Base-by-base conservation (phyloP, 64 coral and sea anemone species). In the Pachyseris speciosa region DNA sequence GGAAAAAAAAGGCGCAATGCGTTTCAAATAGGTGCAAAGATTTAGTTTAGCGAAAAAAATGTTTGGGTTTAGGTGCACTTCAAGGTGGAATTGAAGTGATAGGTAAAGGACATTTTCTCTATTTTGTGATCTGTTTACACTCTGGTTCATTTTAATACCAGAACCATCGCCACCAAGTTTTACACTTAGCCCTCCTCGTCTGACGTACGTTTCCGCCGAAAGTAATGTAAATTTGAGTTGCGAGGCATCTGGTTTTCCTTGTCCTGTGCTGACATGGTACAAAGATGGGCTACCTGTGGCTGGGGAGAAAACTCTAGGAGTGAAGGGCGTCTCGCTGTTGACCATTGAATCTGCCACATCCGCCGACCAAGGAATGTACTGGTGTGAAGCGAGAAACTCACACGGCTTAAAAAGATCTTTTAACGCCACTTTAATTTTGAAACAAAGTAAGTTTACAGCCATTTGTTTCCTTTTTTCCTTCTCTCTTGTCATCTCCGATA, bases 311-410 rank as follows among this genome's bases (percentile, higher is more conserved):
- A 37, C 63, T 52, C 11, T n/a, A n/a, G n/a, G 9, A 37, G 19
- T 26, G 10, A 59, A 40, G 17, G 52, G 33, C 1, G 33, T 27
- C 55, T 81, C 77, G 19, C 33, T 20, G 32, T n/a, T 81, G 40
- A 13, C 52, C 11, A 38, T 81, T 22, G 20, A 37, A 61, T 3
- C 20, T 24, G 51, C 38, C 20, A 39, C 33, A 61, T 9, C 53
- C 57, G 12, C 34, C 9, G 4, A 41, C 33, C 9, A 61, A 60
- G 77, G 77, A 9, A 17, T 25, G 20, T 81, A 81, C 34, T 81
- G 52, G 51, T 81, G 77, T n/a, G 53, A 81, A 53, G 77, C 77
- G 63, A 13, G 19, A 81, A 81, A 81, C 52, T 20, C 53, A 22
- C 2, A 60, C 5, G 77, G 77, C 2, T 25, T 33, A 53, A 61